Conservation (phyloP, 2,113 vertebrate genomes). For the Spea multiplicata region DNA sequence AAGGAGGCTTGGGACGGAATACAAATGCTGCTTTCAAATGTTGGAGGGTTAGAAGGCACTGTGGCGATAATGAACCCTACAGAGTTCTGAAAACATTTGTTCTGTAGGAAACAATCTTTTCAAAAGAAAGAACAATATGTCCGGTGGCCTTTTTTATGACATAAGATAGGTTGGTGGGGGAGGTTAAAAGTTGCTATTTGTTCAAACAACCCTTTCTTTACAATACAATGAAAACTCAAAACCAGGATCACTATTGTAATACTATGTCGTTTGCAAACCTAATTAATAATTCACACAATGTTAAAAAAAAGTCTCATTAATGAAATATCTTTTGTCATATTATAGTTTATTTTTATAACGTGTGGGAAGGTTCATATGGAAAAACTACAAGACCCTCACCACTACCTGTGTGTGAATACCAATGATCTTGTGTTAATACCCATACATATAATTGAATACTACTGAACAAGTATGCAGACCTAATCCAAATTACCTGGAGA, state of each 20-base stretch:
- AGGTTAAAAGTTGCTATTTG: constrained; percentile 36
- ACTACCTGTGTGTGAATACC: too few relatives aligned
- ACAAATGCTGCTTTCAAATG: constrained; percentile 32
- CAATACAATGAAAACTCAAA: neutral
- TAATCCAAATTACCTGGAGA: too few relatives aligned
- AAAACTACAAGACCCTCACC: too few relatives aligned
- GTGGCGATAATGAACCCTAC: constrained; percentile 45
- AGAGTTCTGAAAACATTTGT: constrained; percentile 44
- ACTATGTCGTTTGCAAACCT: neutral
- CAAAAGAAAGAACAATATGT: constrained; percentile 45
- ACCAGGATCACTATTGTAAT: neutral
- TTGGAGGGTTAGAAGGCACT: constrained; percentile 45
- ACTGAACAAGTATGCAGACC: too few relatives aligned
- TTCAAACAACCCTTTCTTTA: constrained; percentile 23
- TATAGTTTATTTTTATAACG: too few relatives aligned
- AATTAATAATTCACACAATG: neutral
- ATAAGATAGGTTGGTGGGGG: constrained; percentile 26
- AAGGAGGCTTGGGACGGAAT: constrained; percentile 18
- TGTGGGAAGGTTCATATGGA: too few relatives aligned
- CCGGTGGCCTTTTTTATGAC: constrained; percentile 40
- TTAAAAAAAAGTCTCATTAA: too few relatives aligned
- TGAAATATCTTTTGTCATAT: too few relatives aligned
- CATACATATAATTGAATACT: too few relatives aligned
- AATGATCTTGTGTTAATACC: too few relatives aligned
- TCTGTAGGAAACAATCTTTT: constrained; percentile 43